Conservation (phyloP, 2,797 vertebrate genomes). For the Mallotus villosus region DNA sequence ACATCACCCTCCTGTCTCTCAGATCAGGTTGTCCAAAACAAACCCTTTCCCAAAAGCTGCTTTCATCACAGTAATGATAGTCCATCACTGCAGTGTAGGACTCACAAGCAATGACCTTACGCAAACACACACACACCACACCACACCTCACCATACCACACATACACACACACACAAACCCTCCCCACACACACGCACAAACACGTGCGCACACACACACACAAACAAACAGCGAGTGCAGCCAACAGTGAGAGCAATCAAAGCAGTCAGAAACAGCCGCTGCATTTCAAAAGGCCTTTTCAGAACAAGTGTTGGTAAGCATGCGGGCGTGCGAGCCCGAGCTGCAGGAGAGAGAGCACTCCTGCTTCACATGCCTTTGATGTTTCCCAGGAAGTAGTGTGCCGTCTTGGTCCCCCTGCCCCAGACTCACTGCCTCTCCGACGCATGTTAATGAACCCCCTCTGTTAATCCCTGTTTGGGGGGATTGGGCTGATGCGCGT, state of each 20-base stretch:
- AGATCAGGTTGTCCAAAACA: background rate
- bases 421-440: background rate
- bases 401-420: background rate
- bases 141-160: too few species aligned
- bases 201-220: too few species aligned
- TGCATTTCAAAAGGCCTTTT: background rate
- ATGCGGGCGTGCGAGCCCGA: background rate
- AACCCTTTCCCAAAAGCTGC: constrained; percentile 4
- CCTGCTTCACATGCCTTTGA: background rate
- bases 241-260: background rate
- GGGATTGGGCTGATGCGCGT: constrained; percentile 27
- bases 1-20: background rate
- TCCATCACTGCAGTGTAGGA: constrained; percentile 38
- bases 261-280: background rate
- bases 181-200: too few species aligned
- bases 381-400: background rate
- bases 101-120: constrained; percentile 42
- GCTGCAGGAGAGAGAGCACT: background rate
- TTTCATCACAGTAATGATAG: constrained; percentile 73
- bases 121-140: too few species aligned
- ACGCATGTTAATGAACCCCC: constrained; percentile 2
- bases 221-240: background rate
- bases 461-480: background rate
- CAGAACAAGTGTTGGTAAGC: background rate
- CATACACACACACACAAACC: too few species aligned